These are phyloP conservation scores for Aplocera efformata DNA, from an alignment of 2,888 invertebrate species.

Conservation along the genomic window DNA sequence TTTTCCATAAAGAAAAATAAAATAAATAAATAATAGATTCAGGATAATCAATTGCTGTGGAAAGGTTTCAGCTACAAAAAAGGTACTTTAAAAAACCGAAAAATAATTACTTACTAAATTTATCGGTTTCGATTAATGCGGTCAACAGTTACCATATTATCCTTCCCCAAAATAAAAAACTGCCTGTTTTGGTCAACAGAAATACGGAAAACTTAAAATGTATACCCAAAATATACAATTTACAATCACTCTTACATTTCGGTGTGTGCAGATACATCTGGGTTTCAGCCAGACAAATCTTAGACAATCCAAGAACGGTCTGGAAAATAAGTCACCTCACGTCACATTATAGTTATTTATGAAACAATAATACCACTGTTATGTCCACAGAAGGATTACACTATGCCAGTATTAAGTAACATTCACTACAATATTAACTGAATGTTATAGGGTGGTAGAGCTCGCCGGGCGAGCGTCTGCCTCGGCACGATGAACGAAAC, in stretches of 20 bases:
- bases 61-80: too few relatives aligned
- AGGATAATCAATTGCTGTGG: too few relatives aligned
- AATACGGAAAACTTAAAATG: neutral
- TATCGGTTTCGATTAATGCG: too few relatives aligned
- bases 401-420: slow-evolving; percentile 10
- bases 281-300: slow-evolving; percentile 47
- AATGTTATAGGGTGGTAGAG: slow-evolving; percentile 28
- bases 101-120: too few relatives aligned
- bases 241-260: slow-evolving; percentile 53
- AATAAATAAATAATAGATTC: too few relatives aligned
- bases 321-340: slow-evolving; percentile 32
- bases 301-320: slow-evolving; percentile 50
- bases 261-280: slow-evolving; percentile 27
- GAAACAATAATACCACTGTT: slow-evolving; percentile 13
- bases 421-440: slow-evolving; percentile 35
- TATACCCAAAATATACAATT: slow-evolving; percentile 9
- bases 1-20: too few relatives aligned
- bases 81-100: too few relatives aligned
- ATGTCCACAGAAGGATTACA: slow-evolving; percentile 30
- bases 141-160: too few relatives aligned
- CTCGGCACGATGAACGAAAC: slow-evolving; percentile 49
- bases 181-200: too few relatives aligned
- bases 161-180: too few relatives aligned
- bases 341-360: slow-evolving; percentile 36
- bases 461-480: slow-evolving; percentile 45